Conservation (phyloP, 2,797 vertebrate species). For the Siniperca obscura region DNA sequence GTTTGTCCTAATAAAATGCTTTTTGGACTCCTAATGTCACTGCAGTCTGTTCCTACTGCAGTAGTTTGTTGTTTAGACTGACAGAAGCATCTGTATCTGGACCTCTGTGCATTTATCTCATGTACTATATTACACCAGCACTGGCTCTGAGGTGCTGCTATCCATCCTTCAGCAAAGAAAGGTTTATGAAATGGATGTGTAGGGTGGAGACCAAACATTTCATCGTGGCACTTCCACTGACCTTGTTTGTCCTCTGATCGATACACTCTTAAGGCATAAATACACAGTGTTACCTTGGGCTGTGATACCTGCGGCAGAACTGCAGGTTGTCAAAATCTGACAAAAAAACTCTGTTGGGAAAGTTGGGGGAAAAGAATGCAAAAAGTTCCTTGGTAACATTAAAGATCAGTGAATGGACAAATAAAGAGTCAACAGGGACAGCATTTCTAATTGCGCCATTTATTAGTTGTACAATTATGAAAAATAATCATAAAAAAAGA, state of each 20-base stretch:
- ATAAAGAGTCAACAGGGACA: constrained; percentile 46
- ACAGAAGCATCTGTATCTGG: background rate
- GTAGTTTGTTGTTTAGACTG: background rate
- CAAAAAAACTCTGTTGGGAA: background rate
- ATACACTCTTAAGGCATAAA: background rate
- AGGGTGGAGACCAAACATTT: constrained; percentile 20
- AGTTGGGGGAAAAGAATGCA: background rate
- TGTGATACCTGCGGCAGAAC: background rate
- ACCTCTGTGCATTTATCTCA: constrained; percentile 14
- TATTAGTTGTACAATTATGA: constrained; percentile 95
- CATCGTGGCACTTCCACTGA: constrained; percentile 13
- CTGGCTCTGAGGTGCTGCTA: constrained; percentile 11
- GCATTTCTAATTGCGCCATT: constrained; percentile 86
- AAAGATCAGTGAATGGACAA: constrained; percentile 9
- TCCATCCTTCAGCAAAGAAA: constrained; percentile 22
- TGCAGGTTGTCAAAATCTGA: background rate
- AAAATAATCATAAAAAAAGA: constrained; percentile 93
- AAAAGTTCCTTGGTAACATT: background rate
- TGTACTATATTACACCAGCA: background rate
- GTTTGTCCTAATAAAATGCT: background rate
- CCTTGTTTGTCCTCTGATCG: constrained; percentile 11
- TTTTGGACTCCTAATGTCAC: background rate
- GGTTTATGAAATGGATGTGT: background rate
- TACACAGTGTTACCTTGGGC: background rate
- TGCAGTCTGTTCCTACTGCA: background rate